These are phyloP conservation scores for Nixonia krombeini DNA, from an alignment of 1,140 invertebrate genomes.

Conservation along the genomic window DNA sequence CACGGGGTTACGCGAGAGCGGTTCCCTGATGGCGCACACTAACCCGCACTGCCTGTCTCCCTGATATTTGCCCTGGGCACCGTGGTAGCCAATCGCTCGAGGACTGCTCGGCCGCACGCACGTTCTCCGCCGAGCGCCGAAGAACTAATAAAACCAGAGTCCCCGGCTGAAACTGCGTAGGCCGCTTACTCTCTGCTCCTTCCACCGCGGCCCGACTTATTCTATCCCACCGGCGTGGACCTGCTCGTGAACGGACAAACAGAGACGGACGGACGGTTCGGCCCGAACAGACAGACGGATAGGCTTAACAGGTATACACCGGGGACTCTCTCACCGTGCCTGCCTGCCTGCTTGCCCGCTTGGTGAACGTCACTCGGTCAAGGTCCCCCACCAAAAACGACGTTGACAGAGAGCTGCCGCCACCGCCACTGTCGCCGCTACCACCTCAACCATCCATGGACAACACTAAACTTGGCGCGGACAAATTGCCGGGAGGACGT, in stretches of 20 bases:
- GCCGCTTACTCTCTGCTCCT: conserved; percentile 61
- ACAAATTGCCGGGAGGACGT: conserved; percentile 3
- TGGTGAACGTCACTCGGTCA: conserved; percentile 64
- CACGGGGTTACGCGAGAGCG: conserved; percentile 3
- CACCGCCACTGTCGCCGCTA: too few species aligned
- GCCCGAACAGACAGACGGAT: conserved; percentile 19
- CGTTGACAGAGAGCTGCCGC: too few species aligned
- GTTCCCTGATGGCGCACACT: too few species aligned
- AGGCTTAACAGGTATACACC: conserved; percentile 27
- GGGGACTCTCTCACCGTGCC: neutral
- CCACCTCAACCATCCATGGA: conserved; percentile 38
- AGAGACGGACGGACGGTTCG: conserved; percentile 36
- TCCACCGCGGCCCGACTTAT: conserved; percentile 58
- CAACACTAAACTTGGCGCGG: conserved; percentile 57
- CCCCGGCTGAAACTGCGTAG: conserved; percentile 66
- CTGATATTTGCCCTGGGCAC: neutral
- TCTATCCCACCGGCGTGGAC: conserved; percentile 49
- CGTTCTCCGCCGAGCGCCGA: conserved; percentile 67
- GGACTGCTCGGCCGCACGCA: conserved; percentile 48
- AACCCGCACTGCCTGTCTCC: conserved; percentile 5
- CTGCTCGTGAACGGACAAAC: conserved; percentile 21
- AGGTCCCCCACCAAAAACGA: conserved; percentile 63
- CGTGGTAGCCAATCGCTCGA: conserved; percentile 9
- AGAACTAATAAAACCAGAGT: conserved; percentile 68
- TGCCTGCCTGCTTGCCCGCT: neutral